Base-by-base conservation (phyloP, 2,113 vertebrate genomes). In the Actenoides hombroni region DNA sequence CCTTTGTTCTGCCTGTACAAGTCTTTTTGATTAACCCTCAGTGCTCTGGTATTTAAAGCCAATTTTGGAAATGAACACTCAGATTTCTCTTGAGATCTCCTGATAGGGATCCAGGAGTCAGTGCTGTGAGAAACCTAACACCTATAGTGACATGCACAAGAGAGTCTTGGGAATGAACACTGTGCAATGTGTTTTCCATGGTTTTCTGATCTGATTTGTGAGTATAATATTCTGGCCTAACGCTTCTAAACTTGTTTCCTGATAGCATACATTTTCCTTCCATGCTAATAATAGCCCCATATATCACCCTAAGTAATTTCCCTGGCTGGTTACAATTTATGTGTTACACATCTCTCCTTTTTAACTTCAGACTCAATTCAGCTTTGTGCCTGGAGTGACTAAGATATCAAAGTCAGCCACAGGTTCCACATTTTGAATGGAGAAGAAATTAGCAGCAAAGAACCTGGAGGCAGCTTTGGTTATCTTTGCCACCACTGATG, bases 401-500 rank as follows among this genome's bases (percentile, higher is more conserved):
- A 75, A 71, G 71, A 71, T 53, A 86, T 44, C 37, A 53, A 80
- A 83, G 16, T 69, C 65, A 94, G 39, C 35, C 51, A 49, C 9
- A 33, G 28, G 15, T 68, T 83, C 73, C 40, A 44, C 15, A 46
- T 79, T 94, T 83, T 86, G 64, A 88, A 84, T 53, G 26, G 61
- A 94, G 93, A 86, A 84, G 68, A 88, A 90, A 88, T 68, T 60
- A 68, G 17, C 53, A 57, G 10, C 73, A 68, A 57, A 21, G 60
- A 86, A 78, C 29, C 25, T 40, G 29, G 93, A 82, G 21, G 33
- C 15, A 83, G 11, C 64, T 85, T 68, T 79, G 35, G 64, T 53
- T 84, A 71, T 57, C 24, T 84, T 71, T 26, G 23, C 37, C 7
- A 42, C 6, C 54, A 31, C 9, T 60, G 13, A 8, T 53, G 16